Evolutionary conservation across 1,140 invertebrate genomes (phyloP).

Genomic region (Anadara kagoshimensis): DNA sequence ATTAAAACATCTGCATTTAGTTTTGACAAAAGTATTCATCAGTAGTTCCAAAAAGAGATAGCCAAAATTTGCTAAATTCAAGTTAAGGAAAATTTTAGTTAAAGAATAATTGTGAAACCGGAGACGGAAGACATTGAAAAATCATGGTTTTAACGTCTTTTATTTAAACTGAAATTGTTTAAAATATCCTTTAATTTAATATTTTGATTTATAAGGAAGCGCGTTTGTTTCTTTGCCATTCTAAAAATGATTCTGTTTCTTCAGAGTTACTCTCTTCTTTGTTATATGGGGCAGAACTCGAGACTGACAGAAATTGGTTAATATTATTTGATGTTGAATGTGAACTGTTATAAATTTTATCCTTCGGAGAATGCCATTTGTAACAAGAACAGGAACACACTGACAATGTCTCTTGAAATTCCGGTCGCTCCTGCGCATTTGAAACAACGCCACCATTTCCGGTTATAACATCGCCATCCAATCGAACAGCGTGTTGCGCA

Average conservation of each 20-base stretch:
- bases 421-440: conserved; percentile 67
- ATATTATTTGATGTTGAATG: not conserved
- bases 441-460: conserved; percentile 77
- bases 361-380: conserved; percentile 60
- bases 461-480: conserved; percentile 95
- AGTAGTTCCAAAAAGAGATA: too few relatives aligned
- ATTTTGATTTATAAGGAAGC: conserved; percentile 20
- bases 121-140: too few relatives aligned
- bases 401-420: conserved; percentile 81
- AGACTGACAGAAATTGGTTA: not conserved
- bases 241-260: conserved; percentile 35
- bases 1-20: too few relatives aligned
- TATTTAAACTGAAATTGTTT: too few relatives aligned
- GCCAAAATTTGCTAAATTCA: too few relatives aligned
- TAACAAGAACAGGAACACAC: conserved; percentile 90
- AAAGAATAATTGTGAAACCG: too few relatives aligned
- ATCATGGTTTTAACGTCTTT: too few relatives aligned
- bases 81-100: too few relatives aligned
- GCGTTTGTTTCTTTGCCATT: conserved; percentile 34
- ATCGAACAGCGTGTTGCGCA: conserved; percentile 84
- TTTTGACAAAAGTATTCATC: too few relatives aligned
- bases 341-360: conserved; percentile 33
- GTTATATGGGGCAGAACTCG: too few relatives aligned
- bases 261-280: conserved; percentile 30
- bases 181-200: not conserved